Evolutionary conservation across 1,140 invertebrate species (phyloP).

Genomic region (Zaprionus kolodkinae): DNA sequence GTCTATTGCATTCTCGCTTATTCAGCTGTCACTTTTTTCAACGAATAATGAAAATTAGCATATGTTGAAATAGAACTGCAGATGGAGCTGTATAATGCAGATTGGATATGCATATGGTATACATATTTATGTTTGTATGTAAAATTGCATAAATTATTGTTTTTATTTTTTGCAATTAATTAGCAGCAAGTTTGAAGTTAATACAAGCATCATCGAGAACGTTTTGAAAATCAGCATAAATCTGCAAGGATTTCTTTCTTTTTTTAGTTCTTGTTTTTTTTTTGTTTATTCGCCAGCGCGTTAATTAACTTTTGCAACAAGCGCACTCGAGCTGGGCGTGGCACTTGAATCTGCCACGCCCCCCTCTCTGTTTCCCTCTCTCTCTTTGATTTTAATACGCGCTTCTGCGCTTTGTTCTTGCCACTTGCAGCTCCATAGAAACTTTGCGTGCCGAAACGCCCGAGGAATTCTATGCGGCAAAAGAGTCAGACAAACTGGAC

Average conservation of each 20-base stretch:
- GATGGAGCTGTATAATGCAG: not conserved
- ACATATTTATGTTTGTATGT: not conserved
- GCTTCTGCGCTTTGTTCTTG: conserved; percentile 5
- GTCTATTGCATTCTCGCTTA: not conserved
- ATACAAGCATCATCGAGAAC: not conserved
- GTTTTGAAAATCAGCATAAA: not conserved
- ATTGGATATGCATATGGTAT: not conserved
- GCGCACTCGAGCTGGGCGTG: not conserved
- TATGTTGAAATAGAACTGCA: not conserved
- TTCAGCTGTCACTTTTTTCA: not conserved
- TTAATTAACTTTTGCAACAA: conserved; percentile 6
- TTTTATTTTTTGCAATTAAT: not conserved
- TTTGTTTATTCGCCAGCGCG: not conserved
- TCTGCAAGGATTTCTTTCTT: not conserved
- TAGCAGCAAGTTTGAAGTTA: not conserved
- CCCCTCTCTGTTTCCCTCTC: not conserved
- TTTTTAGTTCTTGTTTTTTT: too few relatives aligned
- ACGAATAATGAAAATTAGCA: not conserved
- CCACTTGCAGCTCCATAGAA: conserved; percentile 77
- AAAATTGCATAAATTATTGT: not conserved
- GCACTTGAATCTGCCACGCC: not conserved
- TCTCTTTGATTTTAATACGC: conserved; percentile 4
- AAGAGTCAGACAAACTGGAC: conserved; percentile 39
- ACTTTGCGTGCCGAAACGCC: conserved; percentile 73
- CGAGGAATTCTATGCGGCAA: conserved; percentile 71